Conservation (phyloP, 2,797 vertebrate genomes). For the Urophycis tenuis region DNA sequence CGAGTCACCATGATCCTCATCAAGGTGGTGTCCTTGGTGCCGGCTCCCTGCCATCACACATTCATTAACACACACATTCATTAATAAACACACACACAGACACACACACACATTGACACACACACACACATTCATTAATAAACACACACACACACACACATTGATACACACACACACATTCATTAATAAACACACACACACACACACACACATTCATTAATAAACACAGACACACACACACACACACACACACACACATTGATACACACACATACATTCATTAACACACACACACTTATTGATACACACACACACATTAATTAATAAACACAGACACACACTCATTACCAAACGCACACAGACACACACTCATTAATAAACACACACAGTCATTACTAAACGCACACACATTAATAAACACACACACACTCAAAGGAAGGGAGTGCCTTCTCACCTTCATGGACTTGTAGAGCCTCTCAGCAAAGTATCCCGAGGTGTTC, state of each 20-base stretch:
- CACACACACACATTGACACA: too few relatives aligned
- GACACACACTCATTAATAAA: neutral
- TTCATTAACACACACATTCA: neutral
- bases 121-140: too few relatives aligned
- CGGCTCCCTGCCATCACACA: constrained; percentile 74
- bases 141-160: too few relatives aligned
- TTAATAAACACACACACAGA: neutral
- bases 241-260: neutral
- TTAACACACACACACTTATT: neutral
- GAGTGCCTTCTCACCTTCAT: constrained; percentile 79
- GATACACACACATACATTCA: too few relatives aligned
- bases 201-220: too few relatives aligned
- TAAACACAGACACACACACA: too few relatives aligned
- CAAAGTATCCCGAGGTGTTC: constrained; percentile 88
- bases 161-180: too few relatives aligned
- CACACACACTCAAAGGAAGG: neutral
- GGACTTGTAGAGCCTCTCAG: constrained; percentile 90
- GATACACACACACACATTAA: neutral
- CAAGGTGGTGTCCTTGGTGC: constrained; percentile 90
- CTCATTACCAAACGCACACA: too few relatives aligned
- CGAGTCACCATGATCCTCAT: constrained; percentile 95
- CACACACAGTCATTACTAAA: too few relatives aligned
- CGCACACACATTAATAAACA: too few relatives aligned
- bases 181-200: too few relatives aligned
- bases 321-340: too few relatives aligned